Base-by-base conservation (phyloP, 2,113 vertebrate species). In the Chionomys nivalis region DNA sequence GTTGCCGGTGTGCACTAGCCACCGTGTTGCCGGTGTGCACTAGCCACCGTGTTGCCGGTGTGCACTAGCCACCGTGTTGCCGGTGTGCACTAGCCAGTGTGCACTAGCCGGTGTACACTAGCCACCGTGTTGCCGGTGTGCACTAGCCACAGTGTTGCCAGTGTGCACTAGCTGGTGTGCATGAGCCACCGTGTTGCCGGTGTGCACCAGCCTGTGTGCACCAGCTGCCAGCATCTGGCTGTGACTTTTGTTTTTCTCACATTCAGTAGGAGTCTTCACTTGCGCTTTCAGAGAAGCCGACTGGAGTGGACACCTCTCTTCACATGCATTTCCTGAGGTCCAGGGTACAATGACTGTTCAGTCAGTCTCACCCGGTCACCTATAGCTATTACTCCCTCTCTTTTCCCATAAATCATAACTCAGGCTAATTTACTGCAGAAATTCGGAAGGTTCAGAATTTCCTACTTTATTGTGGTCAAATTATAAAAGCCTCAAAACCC, bases 401-500 rank as follows among this genome's bases (percentile, higher is more conserved):
- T 14, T 94, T 85, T 91, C 23, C 52, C 77, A 63, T 70, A 66
- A 87, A 81, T 86, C 44, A 65, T 11, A 96, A 89, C 61, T 70
- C 68, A 91, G 36, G 81, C 39, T 12, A 75, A 72, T 81, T 88
- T 83, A 94, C 39, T 95, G 49, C 79, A 23, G 26, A 68, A 63
- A 42, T 82, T 91, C 16, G 61, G 78, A 63, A 68, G 47, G 42
- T 89, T 91, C 26, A 77, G 52, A 63, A 26, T 24, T 42, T 63
- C n/a, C 81, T 81, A 94, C 44, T 89, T 87, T 91, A 49, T 68
- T 90, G 70, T 65, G 72, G 91, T 68, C 94, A 88, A 23, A 78
- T 89, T 93, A 44, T 81, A 66, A 92, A 10, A 65, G 63, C 17
- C 55, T 96, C 92, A 89, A 87, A 68, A 14, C 44, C 13, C 10